Base-by-base conservation (phyloP, 2,113 vertebrate genomes). In the Boulengeromyrus knoepffleri region DNA sequence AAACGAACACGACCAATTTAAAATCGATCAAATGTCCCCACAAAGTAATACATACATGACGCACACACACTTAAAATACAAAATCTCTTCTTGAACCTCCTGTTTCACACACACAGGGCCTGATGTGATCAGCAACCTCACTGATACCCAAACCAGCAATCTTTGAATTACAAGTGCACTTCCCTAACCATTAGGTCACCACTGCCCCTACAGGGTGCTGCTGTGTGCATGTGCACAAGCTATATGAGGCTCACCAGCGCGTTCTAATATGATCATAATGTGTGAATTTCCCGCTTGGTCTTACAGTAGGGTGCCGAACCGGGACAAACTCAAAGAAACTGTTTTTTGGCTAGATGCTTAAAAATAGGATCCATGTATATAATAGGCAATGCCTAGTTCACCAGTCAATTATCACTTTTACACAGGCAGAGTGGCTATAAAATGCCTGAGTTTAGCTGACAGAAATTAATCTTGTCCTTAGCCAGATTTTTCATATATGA, bases 51-150 rank as follows among this genome's bases (percentile, higher is more conserved):
- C 21, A 58, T 6, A 21, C 53, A 56, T 17, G 50, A 52, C 53
- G 5, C 19, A 21, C 21, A 58, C 21, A 58, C 56, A n/a, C 13
- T 83, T 83, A 83, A 42, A 19, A 83, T 36, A 83, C 15, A 19
- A 45, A 19, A 52, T 58, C 17, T 39, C 27, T 39, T 47, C 47
- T 24, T 24, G 17, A n/a, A 56, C 9, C 42, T 42, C 56, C 24
- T 85, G 74, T 85, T 36, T 47, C 52, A 45, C n/a, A 47, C 49
- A 4, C 19, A 74, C 90, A 90, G 90, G 13, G 24, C 88, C 77
- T n/a, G 88, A 89, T 62, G 56, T 85, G 42, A 74, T 89, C 27
- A 50, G 52, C 5, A 89, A 50, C 46, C 90, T 90, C 27, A 47
- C 87, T 70, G 15, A 85, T 15, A 85, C 86, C 47, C 6, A 56